A percentile compares a stretch with the other conserved stretches of the same genome.
phyloP scores from a whole-genome alignment of 2,888 invertebrate species.

The Dromius quadrimaculatus region DNA sequence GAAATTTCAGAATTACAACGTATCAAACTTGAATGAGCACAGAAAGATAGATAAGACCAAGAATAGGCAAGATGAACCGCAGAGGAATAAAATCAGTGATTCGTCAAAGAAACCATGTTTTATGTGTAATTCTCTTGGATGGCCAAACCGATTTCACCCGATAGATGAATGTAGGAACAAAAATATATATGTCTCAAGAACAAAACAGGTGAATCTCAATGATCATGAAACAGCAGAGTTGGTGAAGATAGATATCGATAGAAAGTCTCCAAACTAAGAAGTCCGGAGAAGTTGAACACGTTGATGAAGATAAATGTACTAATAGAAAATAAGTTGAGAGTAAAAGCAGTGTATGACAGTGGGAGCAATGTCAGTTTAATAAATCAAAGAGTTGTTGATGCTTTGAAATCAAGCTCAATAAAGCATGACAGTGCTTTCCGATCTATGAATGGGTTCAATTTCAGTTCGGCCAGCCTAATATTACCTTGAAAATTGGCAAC shows the following conservation, averaged over 20 bases:
- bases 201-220: conserved; percentile 21
- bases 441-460: conserved; percentile 41
- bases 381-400: conserved; percentile 24
- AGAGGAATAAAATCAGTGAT: not conserved
- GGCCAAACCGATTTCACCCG: conserved; percentile 30
- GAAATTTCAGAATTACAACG: not conserved
- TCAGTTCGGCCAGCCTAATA: conserved; percentile 34
- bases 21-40: not conserved
- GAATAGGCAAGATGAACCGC: too few relatives aligned
- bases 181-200: conserved; percentile 4
- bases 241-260: conserved; percentile 1
- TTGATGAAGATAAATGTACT: conserved; percentile 40
- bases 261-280: not conserved
- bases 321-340: conserved; percentile 26
- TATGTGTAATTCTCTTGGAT: conserved; percentile 22
- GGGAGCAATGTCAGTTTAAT: conserved; percentile 41
- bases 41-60: conserved; percentile 3
- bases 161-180: conserved; percentile 34
- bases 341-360: conserved; percentile 41
- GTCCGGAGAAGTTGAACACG: conserved; percentile 10
- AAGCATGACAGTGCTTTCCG: conserved; percentile 19
- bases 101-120: conserved; percentile 19
- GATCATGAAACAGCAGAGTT: conserved; percentile 1
- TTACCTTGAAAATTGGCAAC: conserved; percentile 29
- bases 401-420: conserved; percentile 34